These are phyloP conservation scores for Conger conger DNA, from an alignment of 2,113 vertebrate species.

Conservation along the genomic window DNA sequence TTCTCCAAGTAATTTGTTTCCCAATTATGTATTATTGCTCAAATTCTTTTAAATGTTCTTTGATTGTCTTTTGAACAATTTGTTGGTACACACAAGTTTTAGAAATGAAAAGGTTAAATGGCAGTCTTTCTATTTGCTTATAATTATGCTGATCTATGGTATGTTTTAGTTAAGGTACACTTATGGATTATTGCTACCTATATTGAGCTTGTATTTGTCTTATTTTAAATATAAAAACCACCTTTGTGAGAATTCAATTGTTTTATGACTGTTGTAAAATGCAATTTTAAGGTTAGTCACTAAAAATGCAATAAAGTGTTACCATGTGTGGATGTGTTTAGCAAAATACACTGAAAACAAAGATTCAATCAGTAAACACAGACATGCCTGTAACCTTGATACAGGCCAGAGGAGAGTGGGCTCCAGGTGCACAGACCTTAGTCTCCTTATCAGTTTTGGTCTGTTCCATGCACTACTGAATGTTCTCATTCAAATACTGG, in stretches of 20 bases:
- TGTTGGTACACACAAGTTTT: neutral
- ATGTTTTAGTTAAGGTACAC: neutral
- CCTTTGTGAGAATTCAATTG: neutral
- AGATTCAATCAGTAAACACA: neutral
- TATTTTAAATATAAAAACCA: neutral
- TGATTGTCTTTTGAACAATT: neutral
- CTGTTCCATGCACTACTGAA: neutral
- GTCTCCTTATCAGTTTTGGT: neutral
- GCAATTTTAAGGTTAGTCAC: neutral
- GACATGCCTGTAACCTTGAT: neutral
- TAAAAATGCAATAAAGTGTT: neutral
- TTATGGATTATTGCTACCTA: neutral
- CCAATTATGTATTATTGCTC: neutral
- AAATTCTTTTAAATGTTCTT: neutral
- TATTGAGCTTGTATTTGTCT: neutral
- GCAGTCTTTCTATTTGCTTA: neutral
- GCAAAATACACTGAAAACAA: neutral
- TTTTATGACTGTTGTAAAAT: conserved; percentile 1
- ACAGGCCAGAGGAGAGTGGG: neutral
- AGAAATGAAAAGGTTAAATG: neutral
- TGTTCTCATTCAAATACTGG: neutral
- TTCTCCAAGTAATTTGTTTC: neutral
- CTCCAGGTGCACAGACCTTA: neutral
- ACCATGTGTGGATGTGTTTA: neutral
- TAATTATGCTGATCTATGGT: neutral